Base-by-base conservation (phyloP, 2,888 invertebrate genomes). In the Drosophila basisetae region DNA sequence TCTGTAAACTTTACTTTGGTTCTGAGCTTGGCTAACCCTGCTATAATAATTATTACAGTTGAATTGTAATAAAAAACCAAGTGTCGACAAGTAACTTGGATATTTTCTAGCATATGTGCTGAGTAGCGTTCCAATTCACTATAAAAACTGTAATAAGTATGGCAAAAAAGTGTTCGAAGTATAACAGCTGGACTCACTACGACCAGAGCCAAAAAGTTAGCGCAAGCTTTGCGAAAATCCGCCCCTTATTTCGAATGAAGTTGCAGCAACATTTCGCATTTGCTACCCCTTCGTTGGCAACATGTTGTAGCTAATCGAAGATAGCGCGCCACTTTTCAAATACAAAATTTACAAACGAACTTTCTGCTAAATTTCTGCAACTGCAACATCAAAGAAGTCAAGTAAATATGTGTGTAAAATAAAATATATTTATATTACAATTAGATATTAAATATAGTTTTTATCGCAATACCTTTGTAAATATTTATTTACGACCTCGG, bases 281-380 rank as follows among this genome's bases (percentile, higher is more conserved):
- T 31, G 28, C 28, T 55, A 35, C 78, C 78, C 78, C 74, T 73
- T 9, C 9, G n/a, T 41, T 56, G 33, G 49, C 68, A 74, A 11
- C 77, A 74, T 73, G 77, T 35, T 78, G 77, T 11, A 39, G 35
- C 9, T 10, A 31, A 2, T 13, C 31, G 4, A 33, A 30, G 2
- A 50, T 3, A n/a, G 69, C 56, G 79, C 74, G 78, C 30, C 43
- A 50, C 16, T 78, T 65, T 3, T 6, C 55, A 63, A 37, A 33
- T 10, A 2, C 10, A 2, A 5, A 25, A 30, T 6, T 30, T 31
- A 16, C 25, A 9, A 10, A 22, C 0, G 22, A 31, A 10, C 1
- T 33, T n/a, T 13, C 1, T 13, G 13, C 4, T 13, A 2, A 18
- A 9, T 31, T 25, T 3, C 5, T n/a, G 22, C n/a, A 25, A 18